These are phyloP conservation scores for Cynodonichthys magdalenae DNA, from an alignment of 2,797 vertebrate species.

Conservation along the genomic window DNA sequence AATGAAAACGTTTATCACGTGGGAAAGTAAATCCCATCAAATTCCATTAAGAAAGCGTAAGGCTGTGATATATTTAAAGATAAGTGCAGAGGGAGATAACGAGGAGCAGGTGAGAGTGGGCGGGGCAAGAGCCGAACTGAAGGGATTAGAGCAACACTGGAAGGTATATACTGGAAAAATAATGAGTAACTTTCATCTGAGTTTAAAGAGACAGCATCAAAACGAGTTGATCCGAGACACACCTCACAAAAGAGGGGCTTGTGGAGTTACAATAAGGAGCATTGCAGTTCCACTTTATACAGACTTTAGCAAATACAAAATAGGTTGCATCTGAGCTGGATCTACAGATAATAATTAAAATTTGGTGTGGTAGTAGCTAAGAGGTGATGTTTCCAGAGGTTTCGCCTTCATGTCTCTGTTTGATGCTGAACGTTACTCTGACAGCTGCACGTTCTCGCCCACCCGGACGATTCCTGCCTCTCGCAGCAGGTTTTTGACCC, in stretches of 20 bases:
- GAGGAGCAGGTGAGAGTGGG: no score
- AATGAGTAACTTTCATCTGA: conserved; percentile 58
- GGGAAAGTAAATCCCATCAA: no score
- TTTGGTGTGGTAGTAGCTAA: background rate
- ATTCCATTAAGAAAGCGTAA: conserved; percentile 10
- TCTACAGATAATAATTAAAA: background rate
- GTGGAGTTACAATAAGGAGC: no score
- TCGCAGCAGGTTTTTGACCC: conserved; percentile 65
- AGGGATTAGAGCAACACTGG: no score
- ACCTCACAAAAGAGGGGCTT: no score
- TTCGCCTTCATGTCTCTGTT: conserved; percentile 20
- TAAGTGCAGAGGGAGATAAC: conserved; percentile 16
- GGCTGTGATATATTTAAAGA: conserved; percentile 6
- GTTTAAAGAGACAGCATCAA: no score
- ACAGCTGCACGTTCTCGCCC: conserved; percentile 54
- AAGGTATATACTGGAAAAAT: no score
- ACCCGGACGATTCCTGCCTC: conserved; percentile 41
- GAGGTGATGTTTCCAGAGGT: no score
- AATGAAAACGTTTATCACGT: background rate
- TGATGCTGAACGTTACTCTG: conserved; percentile 49
- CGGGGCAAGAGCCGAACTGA: no score
- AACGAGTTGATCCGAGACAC: no score
- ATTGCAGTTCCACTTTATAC: no score
- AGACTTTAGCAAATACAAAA: no score
- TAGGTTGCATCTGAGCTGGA: conserved; percentile 10